Base-by-base conservation (phyloP, 2,888 invertebrate genomes). In the Athalia rosae region DNA sequence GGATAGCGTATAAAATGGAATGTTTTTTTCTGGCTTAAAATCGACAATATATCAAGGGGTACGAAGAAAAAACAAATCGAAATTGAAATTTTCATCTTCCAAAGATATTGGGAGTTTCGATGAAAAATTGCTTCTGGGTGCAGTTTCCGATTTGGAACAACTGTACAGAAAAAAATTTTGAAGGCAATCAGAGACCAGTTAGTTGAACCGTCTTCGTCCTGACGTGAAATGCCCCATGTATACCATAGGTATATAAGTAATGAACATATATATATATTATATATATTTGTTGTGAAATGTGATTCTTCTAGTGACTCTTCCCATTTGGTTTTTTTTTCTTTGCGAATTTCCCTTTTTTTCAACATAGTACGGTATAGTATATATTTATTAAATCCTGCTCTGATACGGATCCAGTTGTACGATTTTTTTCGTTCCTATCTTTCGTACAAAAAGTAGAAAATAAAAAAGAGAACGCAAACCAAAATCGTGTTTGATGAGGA, bases 201-300 rank as follows among this genome's bases (percentile, higher is more conserved):
- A n/a, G n/a, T n/a, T n/a, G n/a, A n/a, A n/a, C n/a, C n/a, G n/a
- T n/a, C n/a, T n/a, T n/a, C n/a, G n/a, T n/a, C n/a, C n/a, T n/a
- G n/a, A n/a, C n/a, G n/a, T n/a, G n/a, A n/a, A n/a, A n/a, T n/a
- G n/a, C n/a, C n/a, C n/a, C n/a, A n/a, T n/a, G n/a, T 28, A 13
- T 58, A 56, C 50, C 50, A 67, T 67, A 50, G 7, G 48, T 48
- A 41, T 15, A 48, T 43, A 71, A 45, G 58, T n/a, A 64, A 13
- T 8, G 58, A 58, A 58, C 47, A 47, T 53, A 67, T 28, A 50
- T 67, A 67, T 53, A 28, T 13, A 71, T 71, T 56, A 56, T 58
- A 45, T 71, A 41, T 45, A 58, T 71, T 71, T 11, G 71, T 71
- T 71, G 71, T 58, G 45, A 71, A 9, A 71, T 71, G 43, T 71